A percentile compares a stretch with the other conserved stretches of the same genome.
Conservation (phyloP, 1,140 invertebrate genomes). For the Drosophila carrolli region DNA sequence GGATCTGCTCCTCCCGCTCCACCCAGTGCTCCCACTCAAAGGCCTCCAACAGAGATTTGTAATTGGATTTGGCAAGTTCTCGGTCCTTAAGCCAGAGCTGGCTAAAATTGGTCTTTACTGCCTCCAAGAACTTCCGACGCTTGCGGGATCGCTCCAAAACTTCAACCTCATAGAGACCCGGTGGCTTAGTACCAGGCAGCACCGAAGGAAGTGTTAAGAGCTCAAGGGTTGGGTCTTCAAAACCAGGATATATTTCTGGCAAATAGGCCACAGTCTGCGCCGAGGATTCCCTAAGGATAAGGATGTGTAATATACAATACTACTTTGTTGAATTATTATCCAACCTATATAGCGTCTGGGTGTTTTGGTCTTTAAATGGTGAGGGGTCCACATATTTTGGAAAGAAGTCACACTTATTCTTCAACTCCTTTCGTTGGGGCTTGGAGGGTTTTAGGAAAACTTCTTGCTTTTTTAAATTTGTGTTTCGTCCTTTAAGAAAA, state of each 20-base stretch:
- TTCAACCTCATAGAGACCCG: conserved; percentile 75
- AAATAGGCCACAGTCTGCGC: conserved; percentile 91
- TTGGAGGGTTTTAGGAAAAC: conserved; percentile 32
- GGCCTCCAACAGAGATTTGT: conserved; percentile 58
- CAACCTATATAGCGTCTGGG: conserved; percentile 76
- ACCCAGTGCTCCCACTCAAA: conserved; percentile 84
- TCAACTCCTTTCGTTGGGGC: conserved; percentile 36
- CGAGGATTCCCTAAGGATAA: conserved; percentile 86
- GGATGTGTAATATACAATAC: no score
- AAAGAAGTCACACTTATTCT: conserved; percentile 62
- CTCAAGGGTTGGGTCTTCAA: conserved; percentile 45
- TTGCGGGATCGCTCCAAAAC: conserved; percentile 74
- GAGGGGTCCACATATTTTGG: conserved; percentile 31
- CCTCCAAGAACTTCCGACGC: conserved; percentile 68
- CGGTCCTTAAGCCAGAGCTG: conserved; percentile 25
- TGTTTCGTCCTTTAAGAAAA: conserved; percentile 36
- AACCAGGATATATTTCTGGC: conserved; percentile 84
- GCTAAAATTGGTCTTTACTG: conserved; percentile 43
- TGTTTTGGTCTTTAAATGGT: conserved; percentile 57
- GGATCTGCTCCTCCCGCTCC: conserved; percentile 85
- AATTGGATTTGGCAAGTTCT: conserved; percentile 34
- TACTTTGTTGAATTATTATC: not conserved
- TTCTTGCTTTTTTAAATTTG: conserved; percentile 28
- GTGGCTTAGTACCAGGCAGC: conserved; percentile 57
- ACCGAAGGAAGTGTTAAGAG: conserved; percentile 64